Evolutionary conservation across 2,113 vertebrate species (phyloP), one percentile per base, ranked within the genome.

Genomic region (Microtus pennsylvanicus): DNA sequence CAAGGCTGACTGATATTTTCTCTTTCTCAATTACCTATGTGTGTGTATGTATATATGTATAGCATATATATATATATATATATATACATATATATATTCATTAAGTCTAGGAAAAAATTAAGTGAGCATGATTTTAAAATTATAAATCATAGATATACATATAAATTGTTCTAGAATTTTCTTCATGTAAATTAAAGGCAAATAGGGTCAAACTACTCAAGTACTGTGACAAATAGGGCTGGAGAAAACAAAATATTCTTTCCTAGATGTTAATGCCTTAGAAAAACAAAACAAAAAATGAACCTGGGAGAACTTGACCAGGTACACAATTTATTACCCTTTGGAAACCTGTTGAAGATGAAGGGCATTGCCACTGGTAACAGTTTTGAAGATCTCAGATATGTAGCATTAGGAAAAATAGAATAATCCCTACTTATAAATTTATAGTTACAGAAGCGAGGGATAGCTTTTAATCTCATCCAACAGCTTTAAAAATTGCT

Each of bases 391-490:
- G 38, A 90, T 38, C 26, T 87, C 89, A 47, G 14, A 42, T 80
- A 7, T 81, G 19, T 74, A 74, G 8, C 86, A 94, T 92, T 72
- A 83, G n/a, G 24, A 87, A 92, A 61, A 92, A 92, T 33, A 16
- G 67, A 69, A 69, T 30, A 33, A 69, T 69, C 30, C 30, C 19
- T 52, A 85, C 83, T 77, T 77, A 30, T 50, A 69, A 82, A 69
- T 19, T 74, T 61, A 69, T 13, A 90, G 24, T 90, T 30, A 90
- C 24, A 81, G 67, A 90, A 35, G 45, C 30, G 16, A 89, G 22
- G n/a, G 21, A 70, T 38, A n/a, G 19, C 69, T 92, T 42, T n/a
- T 58, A 77, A 55, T 19, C 16, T 76, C 52, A 12, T 63, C 16
- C 35, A 85, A 17, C 8, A 89, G 19, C 22, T 78, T 83, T 92